Evolutionary conservation across 2,113 vertebrate genomes (phyloP), one percentile per base, ranked within the genome.

Genomic region (Maccullochella peelii): DNA sequence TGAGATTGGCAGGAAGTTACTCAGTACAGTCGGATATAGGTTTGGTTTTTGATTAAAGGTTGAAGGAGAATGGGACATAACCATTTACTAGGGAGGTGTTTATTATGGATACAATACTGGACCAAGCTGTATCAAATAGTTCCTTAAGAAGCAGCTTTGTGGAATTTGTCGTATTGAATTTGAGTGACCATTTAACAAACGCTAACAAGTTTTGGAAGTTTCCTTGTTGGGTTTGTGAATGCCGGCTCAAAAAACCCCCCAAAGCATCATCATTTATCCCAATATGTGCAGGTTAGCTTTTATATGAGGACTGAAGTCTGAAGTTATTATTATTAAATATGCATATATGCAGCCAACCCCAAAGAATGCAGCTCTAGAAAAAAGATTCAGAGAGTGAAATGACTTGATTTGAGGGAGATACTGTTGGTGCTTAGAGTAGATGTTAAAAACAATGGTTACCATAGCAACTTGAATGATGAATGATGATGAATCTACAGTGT

Each of bases 141-240:
- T 38, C 16, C 23, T 50, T 6, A 50, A 61, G 42, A 33, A 49
- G 30, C n/a, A n/a, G 27, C 8, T 27, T 10, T 23, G 9, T 23
- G 61, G 63, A 68, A 38, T 30, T 52, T 52, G 15, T 57, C 69
- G 33, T 54, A 33, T 38, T 79, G 33, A 49, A 49, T 67, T 44
- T 55, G 52, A 78, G 21, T 1, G 0, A 58, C 18, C 11, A 21
- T 40, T 42, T 27, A 78, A 68, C 52, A 68, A 58, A 58, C 49
- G 65, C 30, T 25, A 27, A 8, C 33, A 57, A 73, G 21, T 25
- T 25, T 9, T 23, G 33, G 25, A 50, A 3, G 42, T 61, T 50
- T 38, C 42, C 25, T 57, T 42, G 21, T 42, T 73, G 50, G 15
- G 25, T 50, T 67, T 47, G 25, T 80, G 27, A 47, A 65, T n/a